Base-by-base conservation (phyloP, 1,140 invertebrate genomes). In the Planococcus citri region DNA sequence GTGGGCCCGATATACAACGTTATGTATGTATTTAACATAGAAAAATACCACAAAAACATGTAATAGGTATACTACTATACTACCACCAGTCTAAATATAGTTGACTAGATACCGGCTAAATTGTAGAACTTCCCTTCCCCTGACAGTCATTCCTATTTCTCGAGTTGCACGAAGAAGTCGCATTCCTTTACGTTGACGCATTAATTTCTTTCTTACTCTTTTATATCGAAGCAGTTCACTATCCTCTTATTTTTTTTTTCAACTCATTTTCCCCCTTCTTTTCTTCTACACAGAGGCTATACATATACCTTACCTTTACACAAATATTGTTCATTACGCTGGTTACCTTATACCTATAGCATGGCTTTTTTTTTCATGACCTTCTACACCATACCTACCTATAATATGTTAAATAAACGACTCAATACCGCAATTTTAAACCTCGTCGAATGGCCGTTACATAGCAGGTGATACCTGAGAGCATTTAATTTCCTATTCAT, bases 81-180 rank as follows among this genome's bases (percentile, higher is more conserved):
- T 9, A 51, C 41, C 41, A 51, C 10, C 41, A 20, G 6, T 51
- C 41, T 51, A 51, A 51, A 51, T 51, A 51, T 51, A 51, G 41
- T 51, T 51, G 41, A 51, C 41, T 51, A 51, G 41, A 51, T 51
- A 51, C 41, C 41, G 41, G 41, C 41, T 51, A 51, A 51, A 51
- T 51, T 51, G 41, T 51, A 51, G 41, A 51, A 51, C 41, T 51
- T 51, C 41, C 41, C 41, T 51, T 51, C 10, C 41, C 41, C 41
- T 2, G 41, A 51, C n/a, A 51, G 12, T 51, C 10, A 20, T 51
- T 51, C 41, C 41, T 51, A 51, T 51, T 17, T 51, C 41, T 51
- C 41, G 41, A 51, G 41, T 51, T 51, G 41, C 41, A 51, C 41
- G 41, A 51, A 51, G 41, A 51, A 51, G 41, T 51, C 41, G 41